A percentile compares a stretch with the other conserved stretches of the same genome.
Conservation (phyloP, 1,140 invertebrate species). For the Ceratosolen fusciceps region DNA sequence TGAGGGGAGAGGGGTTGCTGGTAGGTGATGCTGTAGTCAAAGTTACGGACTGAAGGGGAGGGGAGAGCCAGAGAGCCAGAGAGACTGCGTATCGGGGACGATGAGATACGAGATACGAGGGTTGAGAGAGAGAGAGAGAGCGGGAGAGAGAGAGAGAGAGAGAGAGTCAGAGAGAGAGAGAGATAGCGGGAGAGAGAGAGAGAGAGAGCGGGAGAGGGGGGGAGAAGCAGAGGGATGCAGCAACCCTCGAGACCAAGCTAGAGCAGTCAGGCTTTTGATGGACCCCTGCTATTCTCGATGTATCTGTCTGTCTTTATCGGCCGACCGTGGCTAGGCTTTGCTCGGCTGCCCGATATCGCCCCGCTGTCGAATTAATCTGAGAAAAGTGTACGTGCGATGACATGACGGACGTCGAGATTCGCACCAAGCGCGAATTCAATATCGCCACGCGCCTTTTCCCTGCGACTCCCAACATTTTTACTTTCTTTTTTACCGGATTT, state of each 20-base stretch:
- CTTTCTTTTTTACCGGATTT: not conserved
- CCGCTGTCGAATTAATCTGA: slow-evolving; percentile 62
- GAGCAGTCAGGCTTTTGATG: slow-evolving; percentile 60
- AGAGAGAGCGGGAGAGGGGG: slow-evolving; percentile 1
- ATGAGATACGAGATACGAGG: slow-evolving; percentile 23
- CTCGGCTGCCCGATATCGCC: slow-evolving; percentile 49
- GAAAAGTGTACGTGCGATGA: slow-evolving; percentile 60
- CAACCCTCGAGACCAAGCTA: slow-evolving; percentile 52
- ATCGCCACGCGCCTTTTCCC: slow-evolving; percentile 50
- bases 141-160: not conserved
- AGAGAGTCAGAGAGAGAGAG: slow-evolving; percentile 22
- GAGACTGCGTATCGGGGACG: slow-evolving; percentile 7
- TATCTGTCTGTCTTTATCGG: slow-evolving; percentile 8
- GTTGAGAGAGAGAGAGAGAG: slow-evolving; percentile 25
- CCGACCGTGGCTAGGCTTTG: slow-evolving; percentile 37
- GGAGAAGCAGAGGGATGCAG: slow-evolving; percentile 1
- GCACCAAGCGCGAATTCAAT: slow-evolving; percentile 49
- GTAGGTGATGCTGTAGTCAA: slow-evolving; percentile 30
- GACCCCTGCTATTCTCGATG: slow-evolving; percentile 49
- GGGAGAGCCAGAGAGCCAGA: slow-evolving; percentile 18
- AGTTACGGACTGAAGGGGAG: slow-evolving; percentile 23
- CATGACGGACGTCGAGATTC: slow-evolving; percentile 49
- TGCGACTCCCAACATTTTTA: not conserved
- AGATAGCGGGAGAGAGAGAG: not conserved
- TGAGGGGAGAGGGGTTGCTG: slow-evolving; percentile 34